phyloP scores from a whole-genome alignment of 2,888 invertebrate genomes.

The Acrocera orbiculus region DNA sequence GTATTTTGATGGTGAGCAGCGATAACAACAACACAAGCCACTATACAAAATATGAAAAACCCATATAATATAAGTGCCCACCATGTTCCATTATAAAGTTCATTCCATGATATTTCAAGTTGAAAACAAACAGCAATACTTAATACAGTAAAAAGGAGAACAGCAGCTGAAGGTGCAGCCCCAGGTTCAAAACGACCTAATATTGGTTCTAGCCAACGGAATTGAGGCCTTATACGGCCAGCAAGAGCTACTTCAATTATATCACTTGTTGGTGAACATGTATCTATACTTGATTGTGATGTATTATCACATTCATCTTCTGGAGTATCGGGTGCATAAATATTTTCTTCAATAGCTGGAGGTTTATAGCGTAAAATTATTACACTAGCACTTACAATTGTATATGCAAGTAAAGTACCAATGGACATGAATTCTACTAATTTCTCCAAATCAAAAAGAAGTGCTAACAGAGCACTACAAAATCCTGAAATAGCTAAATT shows the following conservation, averaged over 20 bases:
- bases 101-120: conserved; percentile 42
- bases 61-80: conserved; percentile 50
- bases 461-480: conserved; percentile 57
- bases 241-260: conserved; percentile 44
- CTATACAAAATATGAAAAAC: conserved; percentile 42
- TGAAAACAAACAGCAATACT: conserved; percentile 53
- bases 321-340: conserved; percentile 35
- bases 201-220: conserved; percentile 54
- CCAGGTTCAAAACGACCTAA: conserved; percentile 62
- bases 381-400: conserved; percentile 79
- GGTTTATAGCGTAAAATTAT: conserved; percentile 71
- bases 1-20: conserved; percentile 60
- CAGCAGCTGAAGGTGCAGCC: conserved; percentile 51
- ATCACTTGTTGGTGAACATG: conserved; percentile 37
- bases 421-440: conserved; percentile 92
- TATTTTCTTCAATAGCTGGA: conserved; percentile 33
- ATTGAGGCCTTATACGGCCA: conserved; percentile 56
- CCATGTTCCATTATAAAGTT: conserved; percentile 38
- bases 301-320: conserved; percentile 41
- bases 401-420: conserved; percentile 72
- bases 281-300: conserved; percentile 42
- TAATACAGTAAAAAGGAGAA: conserved; percentile 47
- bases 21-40: conserved; percentile 53
- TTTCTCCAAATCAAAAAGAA: conserved; percentile 74
- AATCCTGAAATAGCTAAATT: conserved; percentile 63